These are phyloP conservation scores for Anarrhichthys ocellatus DNA, from an alignment of 2,113 vertebrate species.

Conservation along the genomic window DNA sequence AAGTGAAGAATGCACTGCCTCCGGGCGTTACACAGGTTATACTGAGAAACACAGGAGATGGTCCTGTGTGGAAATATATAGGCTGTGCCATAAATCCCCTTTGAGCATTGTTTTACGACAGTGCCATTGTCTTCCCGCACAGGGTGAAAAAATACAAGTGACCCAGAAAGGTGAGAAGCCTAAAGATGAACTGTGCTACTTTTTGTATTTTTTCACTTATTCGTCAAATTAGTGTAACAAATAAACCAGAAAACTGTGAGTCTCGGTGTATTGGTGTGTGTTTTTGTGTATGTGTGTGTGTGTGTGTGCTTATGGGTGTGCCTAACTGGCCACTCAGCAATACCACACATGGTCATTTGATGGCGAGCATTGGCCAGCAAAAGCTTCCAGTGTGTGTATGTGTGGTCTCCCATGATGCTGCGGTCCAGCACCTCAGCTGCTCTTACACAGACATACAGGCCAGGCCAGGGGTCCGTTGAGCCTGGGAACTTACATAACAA, in stretches of 20 bases:
- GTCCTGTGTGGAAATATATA: conserved; percentile 48
- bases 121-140: conserved; percentile 37
- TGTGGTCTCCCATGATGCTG: conserved; percentile 75
- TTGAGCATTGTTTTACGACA: conserved; percentile 62
- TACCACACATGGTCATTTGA: conserved; percentile 73
- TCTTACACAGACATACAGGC: conserved; percentile 66
- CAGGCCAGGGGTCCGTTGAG: conserved; percentile 39
- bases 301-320: not conserved
- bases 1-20: conserved; percentile 77
- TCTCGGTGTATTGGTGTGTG: not conserved
- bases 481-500: conserved; percentile 74
- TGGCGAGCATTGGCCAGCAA: conserved; percentile 68
- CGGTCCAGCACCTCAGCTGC: conserved; percentile 71
- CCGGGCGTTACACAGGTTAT: conserved; percentile 69
- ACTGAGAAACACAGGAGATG: conserved; percentile 67
- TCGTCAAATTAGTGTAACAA: not conserved
- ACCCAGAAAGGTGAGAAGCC: conserved; percentile 37
- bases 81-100: conserved; percentile 43
- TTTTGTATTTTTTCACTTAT: not conserved
- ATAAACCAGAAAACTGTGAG: not conserved
- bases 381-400: conserved; percentile 68
- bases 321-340: conserved; percentile 55
- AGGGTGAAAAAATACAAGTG: conserved; percentile 46
- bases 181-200: not conserved
- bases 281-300: not conserved